phyloP scores from a whole-genome alignment of 2,113 vertebrate genomes.

The Corvus hawaiiensis region DNA sequence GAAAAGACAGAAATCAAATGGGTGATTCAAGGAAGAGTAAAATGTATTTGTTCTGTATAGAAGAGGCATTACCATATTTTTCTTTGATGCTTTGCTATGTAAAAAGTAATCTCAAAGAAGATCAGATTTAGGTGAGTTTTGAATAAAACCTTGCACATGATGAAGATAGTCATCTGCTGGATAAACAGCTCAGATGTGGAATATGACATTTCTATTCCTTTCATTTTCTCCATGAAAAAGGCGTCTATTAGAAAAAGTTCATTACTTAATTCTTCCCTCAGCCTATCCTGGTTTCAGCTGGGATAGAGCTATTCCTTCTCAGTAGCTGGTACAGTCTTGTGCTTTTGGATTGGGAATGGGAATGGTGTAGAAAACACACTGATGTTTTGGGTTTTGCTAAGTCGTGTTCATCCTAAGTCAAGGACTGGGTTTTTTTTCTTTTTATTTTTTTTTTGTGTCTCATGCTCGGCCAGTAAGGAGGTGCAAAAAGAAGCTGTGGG shows the following conservation, averaged over 20 bases:
- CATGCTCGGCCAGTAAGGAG: not conserved
- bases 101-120: not conserved
- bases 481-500: not conserved
- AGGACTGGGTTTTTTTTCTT: not conserved
- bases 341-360: not conserved
- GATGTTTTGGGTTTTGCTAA: not conserved
- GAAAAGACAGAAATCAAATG: not conserved
- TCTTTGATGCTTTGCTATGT: not conserved
- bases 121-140: not conserved
- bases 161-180: not conserved
- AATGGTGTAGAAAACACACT: not conserved
- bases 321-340: not conserved
- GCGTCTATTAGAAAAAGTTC: not conserved
- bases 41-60: not conserved
- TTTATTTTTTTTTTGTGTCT: not conserved
- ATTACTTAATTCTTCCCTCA: not conserved
- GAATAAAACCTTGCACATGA: not conserved
- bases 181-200: not conserved
- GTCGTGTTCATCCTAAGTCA: fast-evolving
- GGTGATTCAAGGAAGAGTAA: not conserved
- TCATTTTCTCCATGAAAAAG: not conserved
- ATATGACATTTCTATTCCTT: not conserved
- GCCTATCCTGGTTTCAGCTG: not conserved
- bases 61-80: not conserved
- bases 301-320: not conserved